Evolutionary conservation across 1,140 invertebrate species (phyloP).

Genomic region (Drosophila trapezifrons): DNA sequence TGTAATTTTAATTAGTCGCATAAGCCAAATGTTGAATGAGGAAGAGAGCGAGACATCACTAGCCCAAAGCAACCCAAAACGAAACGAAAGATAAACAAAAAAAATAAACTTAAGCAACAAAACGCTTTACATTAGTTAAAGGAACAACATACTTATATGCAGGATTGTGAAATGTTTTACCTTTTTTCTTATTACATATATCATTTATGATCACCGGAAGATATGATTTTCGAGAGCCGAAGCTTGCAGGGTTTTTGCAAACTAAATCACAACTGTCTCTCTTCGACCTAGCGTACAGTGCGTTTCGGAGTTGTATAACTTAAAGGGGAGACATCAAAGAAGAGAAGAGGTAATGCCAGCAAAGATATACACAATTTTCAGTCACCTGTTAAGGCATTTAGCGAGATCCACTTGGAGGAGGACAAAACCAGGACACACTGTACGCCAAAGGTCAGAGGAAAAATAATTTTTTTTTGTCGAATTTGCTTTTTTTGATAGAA

Average conservation of each 20-base stretch:
- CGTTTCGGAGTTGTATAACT: constrained; percentile 11
- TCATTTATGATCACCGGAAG: constrained; percentile 6
- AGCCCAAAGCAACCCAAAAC: constrained; percentile 30
- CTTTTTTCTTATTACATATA: constrained; percentile 3
- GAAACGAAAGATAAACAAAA: constrained; percentile 28
- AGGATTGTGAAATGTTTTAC: constrained; percentile 9
- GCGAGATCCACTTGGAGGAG: background rate
- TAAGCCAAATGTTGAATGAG: constrained; percentile 57
- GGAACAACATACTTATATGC: constrained; percentile 11
- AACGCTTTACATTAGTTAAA: constrained; percentile 51
- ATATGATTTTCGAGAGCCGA: constrained; percentile 12
- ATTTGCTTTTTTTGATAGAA: background rate
- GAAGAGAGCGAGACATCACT: constrained; percentile 30
- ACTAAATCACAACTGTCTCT: constrained; percentile 44
- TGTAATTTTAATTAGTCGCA: constrained; percentile 71
- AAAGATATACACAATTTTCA: constrained; percentile 25
- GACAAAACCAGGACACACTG: constrained; percentile 20
- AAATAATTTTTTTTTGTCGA: constrained; percentile 8
- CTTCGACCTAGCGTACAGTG: constrained; percentile 26
- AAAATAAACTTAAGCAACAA: constrained; percentile 20
- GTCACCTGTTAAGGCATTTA: constrained; percentile 40
- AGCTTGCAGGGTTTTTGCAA: constrained; percentile 8
- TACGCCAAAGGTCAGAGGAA: constrained; percentile 15
- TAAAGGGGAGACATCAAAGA: background rate
- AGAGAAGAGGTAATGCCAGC: constrained; percentile 14